A percentile compares a stretch with the other conserved stretches of the same genome.
These are phyloP conservation scores for Halesus radiatus DNA, from an alignment of 1,140 invertebrate species.

Conservation along the genomic window DNA sequence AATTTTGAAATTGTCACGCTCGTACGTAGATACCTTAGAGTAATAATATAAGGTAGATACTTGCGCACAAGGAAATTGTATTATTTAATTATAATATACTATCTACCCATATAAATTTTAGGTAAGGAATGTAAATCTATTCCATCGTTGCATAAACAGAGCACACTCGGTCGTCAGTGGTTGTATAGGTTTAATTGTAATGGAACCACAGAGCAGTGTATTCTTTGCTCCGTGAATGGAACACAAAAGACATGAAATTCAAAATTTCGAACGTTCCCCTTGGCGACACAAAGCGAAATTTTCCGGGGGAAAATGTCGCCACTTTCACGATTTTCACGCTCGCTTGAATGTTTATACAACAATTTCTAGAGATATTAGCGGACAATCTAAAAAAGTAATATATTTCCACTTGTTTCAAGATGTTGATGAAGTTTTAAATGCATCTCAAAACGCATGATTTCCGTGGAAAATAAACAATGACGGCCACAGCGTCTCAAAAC, in stretches of 20 bases:
- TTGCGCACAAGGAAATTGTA: too few relatives aligned
- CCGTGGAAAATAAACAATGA: neutral
- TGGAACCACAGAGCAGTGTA: too few relatives aligned
- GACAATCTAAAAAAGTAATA: neutral
- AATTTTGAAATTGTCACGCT: too few relatives aligned
- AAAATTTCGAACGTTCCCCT: constrained; percentile 15
- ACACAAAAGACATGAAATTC: neutral
- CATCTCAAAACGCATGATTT: neutral
- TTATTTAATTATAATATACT: too few relatives aligned
- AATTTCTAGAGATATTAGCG: neutral
- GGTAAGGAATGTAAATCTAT: too few relatives aligned
- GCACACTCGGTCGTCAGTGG: too few relatives aligned
- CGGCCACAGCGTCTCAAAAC: constrained; percentile 13
- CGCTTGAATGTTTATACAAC: neutral
- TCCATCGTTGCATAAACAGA: too few relatives aligned
- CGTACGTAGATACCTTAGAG: too few relatives aligned
- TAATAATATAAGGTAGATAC: too few relatives aligned
- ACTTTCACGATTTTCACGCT: constrained; percentile 33
- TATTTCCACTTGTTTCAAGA: neutral
- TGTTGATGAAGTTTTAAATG: neutral
- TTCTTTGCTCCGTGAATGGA: too few relatives aligned
- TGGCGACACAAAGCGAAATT: constrained; percentile 5
- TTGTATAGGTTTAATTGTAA: too few relatives aligned
- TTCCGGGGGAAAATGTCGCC: constrained; percentile 10
- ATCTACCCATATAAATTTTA: too few relatives aligned